These are phyloP conservation scores for Brienomyrus longianalis DNA, from an alignment of 2,113 vertebrate species.

Conservation along the genomic window DNA sequence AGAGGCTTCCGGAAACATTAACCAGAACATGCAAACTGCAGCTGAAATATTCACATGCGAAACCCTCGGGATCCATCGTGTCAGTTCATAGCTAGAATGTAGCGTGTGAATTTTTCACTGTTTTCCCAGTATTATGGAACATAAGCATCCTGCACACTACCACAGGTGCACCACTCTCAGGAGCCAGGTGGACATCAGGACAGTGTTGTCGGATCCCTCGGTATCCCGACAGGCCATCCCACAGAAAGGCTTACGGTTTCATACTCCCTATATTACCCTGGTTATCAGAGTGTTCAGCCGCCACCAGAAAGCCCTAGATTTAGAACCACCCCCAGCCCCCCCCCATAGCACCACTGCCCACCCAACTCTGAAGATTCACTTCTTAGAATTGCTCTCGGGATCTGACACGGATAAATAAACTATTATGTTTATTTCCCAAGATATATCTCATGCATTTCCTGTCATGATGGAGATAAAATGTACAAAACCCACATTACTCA, in stretches of 20 bases:
- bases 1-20: slow-evolving; percentile 34
- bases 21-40: not conserved
- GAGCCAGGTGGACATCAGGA: not conserved
- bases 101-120: not conserved
- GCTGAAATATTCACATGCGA: slow-evolving; percentile 3
- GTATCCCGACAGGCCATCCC: not conserved
- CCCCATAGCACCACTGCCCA: not conserved
- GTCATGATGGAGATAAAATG: not conserved
- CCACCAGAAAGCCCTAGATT: not conserved
- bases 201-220: not conserved
- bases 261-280: not conserved
- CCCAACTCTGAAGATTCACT: not conserved
- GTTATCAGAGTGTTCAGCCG: not conserved
- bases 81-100: slow-evolving; percentile 18
- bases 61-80: slow-evolving; percentile 22
- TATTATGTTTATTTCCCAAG: not conserved
- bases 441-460: not conserved
- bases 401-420: not conserved
- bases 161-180: not conserved
- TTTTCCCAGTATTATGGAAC: not conserved
- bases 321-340: not conserved
- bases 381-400: not conserved
- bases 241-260: not conserved
- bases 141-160: not conserved
- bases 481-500: not conserved